Conservation (phyloP, 2,113 vertebrate species). For the Pelecanoides urinatrix region DNA sequence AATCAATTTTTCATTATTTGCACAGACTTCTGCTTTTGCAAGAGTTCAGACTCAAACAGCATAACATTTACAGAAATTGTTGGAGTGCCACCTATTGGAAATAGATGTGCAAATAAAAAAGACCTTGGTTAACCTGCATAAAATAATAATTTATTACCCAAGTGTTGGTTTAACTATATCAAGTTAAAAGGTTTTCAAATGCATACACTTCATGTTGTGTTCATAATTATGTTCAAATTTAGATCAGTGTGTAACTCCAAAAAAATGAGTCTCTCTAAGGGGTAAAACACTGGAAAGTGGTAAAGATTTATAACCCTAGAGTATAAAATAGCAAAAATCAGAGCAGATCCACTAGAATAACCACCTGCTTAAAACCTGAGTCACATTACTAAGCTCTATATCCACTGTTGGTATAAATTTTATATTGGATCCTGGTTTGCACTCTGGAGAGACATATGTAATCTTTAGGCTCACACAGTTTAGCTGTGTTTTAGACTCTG, state of each 20-base stretch:
- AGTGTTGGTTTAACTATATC: not conserved
- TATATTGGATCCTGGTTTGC: not conserved
- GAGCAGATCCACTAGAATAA: not conserved
- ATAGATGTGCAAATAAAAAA: not conserved
- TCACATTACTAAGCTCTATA: not conserved
- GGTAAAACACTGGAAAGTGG: not conserved
- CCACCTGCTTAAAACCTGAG: not conserved
- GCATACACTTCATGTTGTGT: not conserved
- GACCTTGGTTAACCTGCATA: not conserved
- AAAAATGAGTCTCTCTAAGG: not conserved
- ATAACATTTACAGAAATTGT: not conserved
- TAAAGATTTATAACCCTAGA: not conserved
- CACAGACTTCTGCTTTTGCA: not conserved
- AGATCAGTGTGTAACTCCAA: not conserved
- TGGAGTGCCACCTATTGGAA: slow-evolving; percentile 37
- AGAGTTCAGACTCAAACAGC: not conserved
- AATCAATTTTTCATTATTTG: not conserved
- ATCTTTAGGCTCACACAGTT: not conserved
- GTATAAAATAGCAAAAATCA: not conserved
- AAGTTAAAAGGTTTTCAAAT: not conserved
- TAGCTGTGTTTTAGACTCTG: not conserved
- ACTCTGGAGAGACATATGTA: not conserved
- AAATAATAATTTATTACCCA: not conserved
- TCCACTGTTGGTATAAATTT: not conserved
- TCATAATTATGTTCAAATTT: not conserved